Evolutionary conservation across 2,797 vertebrate genomes (phyloP), one percentile per base, ranked within the genome.

Genomic region (Clarias platycephalus): DNA sequence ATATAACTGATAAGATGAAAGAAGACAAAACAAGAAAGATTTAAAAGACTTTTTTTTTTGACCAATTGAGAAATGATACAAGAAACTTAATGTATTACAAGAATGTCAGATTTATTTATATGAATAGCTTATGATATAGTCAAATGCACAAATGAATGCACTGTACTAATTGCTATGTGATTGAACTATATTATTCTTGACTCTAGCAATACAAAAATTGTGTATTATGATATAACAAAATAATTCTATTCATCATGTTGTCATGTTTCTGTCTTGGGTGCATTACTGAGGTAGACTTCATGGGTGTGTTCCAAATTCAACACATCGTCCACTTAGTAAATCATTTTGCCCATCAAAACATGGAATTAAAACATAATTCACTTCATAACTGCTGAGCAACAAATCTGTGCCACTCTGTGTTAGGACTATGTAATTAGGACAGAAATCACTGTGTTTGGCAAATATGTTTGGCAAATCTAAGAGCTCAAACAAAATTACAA

Each of bases 31-130:
- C 60, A 75, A 22, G 60, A 15, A 77, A 0, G 13, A 44, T 71
- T 71, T 16, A 82, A 68, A 68, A 37, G 24, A 80, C 62, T 37
- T 62, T 55, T 67, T 49, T 80, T 62, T 40, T 49, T 70, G 37
- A 62, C 0, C 10, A 5, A 18, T 26, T 72, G 15, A 62, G 18
- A 63, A 1, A 55, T 5, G 8, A 20, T 13, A 55, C 20, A 63
- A 68, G 22, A n/a, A 44, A 13, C 16, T n/a, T n/a, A n/a, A 28
- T 12, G 37, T n/a, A 28, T 68, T 34, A 34, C 1, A 63, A 7
- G 6, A 34, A 3, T 22, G 34, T 40, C 15, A 31, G 18, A 71
- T 70, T 53, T 37, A 84, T 72, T 80, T 72, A 31, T 53, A 31
- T 70, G 22, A 63, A 63, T 24, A 72, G 22, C 55, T 77, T 58